A percentile compares a stretch with the other conserved stretches of the same genome.
These are phyloP conservation scores for Syrphus vitripennis DNA, from an alignment of 2,888 invertebrate genomes.

Conservation along the genomic window DNA sequence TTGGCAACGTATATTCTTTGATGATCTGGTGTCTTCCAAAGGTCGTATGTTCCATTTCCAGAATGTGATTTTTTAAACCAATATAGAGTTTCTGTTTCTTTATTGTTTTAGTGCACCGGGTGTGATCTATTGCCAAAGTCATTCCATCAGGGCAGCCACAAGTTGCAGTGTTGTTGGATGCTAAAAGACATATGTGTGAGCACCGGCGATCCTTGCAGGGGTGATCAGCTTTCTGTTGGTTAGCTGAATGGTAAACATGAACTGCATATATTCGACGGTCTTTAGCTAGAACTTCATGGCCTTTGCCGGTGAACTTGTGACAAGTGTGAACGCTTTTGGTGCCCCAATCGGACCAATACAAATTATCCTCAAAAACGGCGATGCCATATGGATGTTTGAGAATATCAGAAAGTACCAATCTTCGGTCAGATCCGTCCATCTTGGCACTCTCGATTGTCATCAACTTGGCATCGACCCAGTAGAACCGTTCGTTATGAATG, in stretches of 20 bases:
- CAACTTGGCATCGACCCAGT: conserved; percentile 92
- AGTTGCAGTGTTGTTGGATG: conserved; percentile 82
- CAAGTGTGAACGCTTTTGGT: conserved; percentile 88
- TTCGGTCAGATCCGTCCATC: conserved; percentile 86
- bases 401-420: conserved; percentile 84
- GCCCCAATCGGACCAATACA: conserved; percentile 96
- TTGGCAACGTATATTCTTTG: conserved; percentile 81
- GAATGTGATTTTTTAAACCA: conserved; percentile 83
- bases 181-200: conserved; percentile 89
- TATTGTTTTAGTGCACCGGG: conserved; percentile 83
- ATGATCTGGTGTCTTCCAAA: conserved; percentile 86
- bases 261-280: conserved; percentile 83
- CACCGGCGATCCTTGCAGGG: conserved; percentile 86
- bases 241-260: conserved; percentile 88
- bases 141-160: conserved; percentile 92
- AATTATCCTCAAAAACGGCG: conserved; percentile 91
- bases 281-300: conserved; percentile 83
- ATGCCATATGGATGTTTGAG: conserved; percentile 92
- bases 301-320: conserved; percentile 89
- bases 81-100: conserved; percentile 80
- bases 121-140: conserved; percentile 82
- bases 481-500: conserved; percentile 88
- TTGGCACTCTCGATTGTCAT: conserved; percentile 85
- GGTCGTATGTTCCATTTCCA: conserved; percentile 85
- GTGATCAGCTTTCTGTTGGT: conserved; percentile 83